A percentile compares a stretch with the other conserved stretches of the same genome.
These are phyloP conservation scores for Henicopernis longicauda DNA, from an alignment of 2,113 vertebrate species.

Conservation along the genomic window DNA sequence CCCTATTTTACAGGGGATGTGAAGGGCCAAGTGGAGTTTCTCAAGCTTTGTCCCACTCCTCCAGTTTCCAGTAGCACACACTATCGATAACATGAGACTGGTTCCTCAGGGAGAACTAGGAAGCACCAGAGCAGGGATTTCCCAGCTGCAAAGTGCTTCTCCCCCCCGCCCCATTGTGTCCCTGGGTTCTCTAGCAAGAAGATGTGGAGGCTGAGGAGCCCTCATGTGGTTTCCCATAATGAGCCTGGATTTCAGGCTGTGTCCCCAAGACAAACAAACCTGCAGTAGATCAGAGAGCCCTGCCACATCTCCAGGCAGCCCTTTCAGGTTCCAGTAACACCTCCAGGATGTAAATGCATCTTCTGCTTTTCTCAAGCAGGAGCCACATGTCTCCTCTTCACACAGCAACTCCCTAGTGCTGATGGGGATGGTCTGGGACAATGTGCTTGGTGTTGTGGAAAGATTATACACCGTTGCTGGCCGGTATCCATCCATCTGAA, in stretches of 20 bases:
- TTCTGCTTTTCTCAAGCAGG: not conserved
- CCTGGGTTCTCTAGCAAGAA: not conserved
- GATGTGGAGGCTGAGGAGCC: not conserved
- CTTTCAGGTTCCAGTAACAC: not conserved
- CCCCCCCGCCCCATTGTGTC: rapidly evolving
- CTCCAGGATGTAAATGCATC: not conserved
- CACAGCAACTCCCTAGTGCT: not conserved
- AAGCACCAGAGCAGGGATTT: not conserved
- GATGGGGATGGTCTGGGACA: not conserved
- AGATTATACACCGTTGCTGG: not conserved
- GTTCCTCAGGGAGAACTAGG: not conserved
- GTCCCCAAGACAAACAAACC: not conserved
- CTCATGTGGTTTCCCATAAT: not conserved
- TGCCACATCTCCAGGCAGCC: not conserved
- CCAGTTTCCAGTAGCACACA: not conserved
- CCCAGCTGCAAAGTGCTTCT: not conserved
- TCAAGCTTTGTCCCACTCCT: not conserved
- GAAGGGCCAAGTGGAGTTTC: not conserved
- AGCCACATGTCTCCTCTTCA: not conserved
- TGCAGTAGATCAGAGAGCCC: not conserved
- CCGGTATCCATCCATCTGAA: not conserved
- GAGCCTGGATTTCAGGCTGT: not conserved
- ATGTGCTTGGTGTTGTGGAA: not conserved
- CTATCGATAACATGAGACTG: rapidly evolving
- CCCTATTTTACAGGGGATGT: not conserved